Evolutionary conservation across 2,113 vertebrate genomes (phyloP), one percentile per base, ranked within the genome.

Genomic region (Ceyx melanurus): DNA sequence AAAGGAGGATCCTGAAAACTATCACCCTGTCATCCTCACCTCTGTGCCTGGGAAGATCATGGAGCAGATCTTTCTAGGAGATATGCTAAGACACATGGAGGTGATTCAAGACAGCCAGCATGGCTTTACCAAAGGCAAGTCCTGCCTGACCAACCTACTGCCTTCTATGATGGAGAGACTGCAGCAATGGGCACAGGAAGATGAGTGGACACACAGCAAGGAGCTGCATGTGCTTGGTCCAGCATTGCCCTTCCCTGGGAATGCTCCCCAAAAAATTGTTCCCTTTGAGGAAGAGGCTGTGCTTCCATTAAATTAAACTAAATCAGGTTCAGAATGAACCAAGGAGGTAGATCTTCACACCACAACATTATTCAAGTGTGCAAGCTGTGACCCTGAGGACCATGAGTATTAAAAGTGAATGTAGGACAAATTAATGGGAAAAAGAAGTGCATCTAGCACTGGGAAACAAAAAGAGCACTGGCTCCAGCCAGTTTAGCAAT

Each of bases 371-470:
- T 58, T 62, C 0, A 16, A 61, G 46, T 35, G 37, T 62, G 37
- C 66, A 62, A 35, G 2, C 43, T 43, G 91, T 82, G 21, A 42
- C 23, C 19, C 13, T 66, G 70, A 53, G 87, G 37, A 74, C 22
- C 0, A 3, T 33, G 28, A 26, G 42, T 71, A 29, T 62, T 82
- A n/a, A 71, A 83, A 90, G 8, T 0, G 0, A 35, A 29, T 0
- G 2, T 28, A 53, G 40, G 53, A 75, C 25, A 54, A 85, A 67
- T 31, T 21, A 25, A 31, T 5, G 28, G 13, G 11, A 50, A 50
- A 23, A 62, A 76, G 72, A 61, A 45, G 11, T 37, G 16, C 28
- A 58, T 10, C 13, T 0, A 1, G 43, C 26, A 8, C 23, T 71
- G 37, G 14, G 28, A 71, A 89, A 66, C 29, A 33, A 18, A 54